Evolutionary conservation across 2,888 invertebrate species (phyloP).

Genomic region (Synergus japonicus): DNA sequence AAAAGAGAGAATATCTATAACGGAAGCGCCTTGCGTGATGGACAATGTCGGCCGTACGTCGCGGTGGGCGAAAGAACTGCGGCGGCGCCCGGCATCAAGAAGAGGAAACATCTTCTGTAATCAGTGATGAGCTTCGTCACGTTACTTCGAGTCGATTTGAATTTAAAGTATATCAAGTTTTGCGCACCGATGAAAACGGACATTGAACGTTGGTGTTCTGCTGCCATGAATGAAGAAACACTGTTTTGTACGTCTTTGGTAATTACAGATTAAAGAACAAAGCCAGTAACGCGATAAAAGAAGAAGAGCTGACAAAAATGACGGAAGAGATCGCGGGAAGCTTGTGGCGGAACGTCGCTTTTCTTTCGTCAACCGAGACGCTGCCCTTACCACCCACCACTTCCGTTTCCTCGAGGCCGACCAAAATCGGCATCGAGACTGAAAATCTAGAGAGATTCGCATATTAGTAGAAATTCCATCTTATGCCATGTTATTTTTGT

Average conservation of each 20-base stretch:
- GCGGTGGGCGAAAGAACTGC: conserved; percentile 77
- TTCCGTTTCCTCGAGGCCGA: conserved; percentile 63
- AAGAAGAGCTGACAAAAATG: conserved; percentile 42
- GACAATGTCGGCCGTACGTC: conserved; percentile 75
- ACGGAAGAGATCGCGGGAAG: conserved; percentile 58
- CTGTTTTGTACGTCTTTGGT: conserved; percentile 9
- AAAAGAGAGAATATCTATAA: conserved; percentile 43
- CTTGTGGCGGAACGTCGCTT: conserved; percentile 74
- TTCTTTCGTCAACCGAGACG: conserved; percentile 77
- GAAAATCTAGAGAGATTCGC: background rate
- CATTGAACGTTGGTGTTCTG: background rate
- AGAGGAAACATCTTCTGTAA: conserved; percentile 49
- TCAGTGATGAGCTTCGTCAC: background rate
- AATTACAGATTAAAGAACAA: conserved; percentile 38
- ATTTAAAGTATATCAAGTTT: conserved; percentile 9
- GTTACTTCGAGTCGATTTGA: conserved; percentile 18
- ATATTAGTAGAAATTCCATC: background rate
- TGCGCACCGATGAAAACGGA: background rate
- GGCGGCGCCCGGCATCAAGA: conserved; percentile 73
- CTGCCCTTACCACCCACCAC: conserved; percentile 56
- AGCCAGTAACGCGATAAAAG: conserved; percentile 39
- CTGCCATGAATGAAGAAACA: conserved; percentile 5
- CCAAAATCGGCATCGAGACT: conserved; percentile 49
- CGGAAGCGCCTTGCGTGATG: conserved; percentile 63
- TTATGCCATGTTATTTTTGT: background rate